Conservation (phyloP, 2,888 invertebrate species). For the Invenusta paracnida region DNA sequence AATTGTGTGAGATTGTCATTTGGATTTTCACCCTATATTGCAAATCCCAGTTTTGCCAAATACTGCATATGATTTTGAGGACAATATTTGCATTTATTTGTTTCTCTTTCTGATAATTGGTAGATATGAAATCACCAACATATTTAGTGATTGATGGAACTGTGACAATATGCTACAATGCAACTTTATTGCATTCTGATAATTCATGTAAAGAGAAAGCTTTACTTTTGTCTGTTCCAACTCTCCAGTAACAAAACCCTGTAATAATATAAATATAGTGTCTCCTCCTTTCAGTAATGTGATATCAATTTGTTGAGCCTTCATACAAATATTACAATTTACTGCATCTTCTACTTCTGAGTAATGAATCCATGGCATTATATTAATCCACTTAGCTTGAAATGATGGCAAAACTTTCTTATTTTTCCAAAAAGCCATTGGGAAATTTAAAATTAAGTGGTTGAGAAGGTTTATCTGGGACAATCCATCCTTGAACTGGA, state of each 20-base stretch:
- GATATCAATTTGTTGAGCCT: neutral
- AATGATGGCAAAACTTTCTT: slow-evolving; percentile 21
- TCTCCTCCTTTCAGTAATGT: slow-evolving; percentile 25
- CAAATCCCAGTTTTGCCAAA: slow-evolving; percentile 46
- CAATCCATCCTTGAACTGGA: neutral
- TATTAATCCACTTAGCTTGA: slow-evolving; percentile 30
- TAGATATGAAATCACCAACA: slow-evolving; percentile 26
- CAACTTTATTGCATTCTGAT: slow-evolving; percentile 45
- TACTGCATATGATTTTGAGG: slow-evolving; percentile 44
- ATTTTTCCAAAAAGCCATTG: neutral
- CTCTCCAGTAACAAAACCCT: slow-evolving; percentile 47
- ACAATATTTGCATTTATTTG: slow-evolving; percentile 40
- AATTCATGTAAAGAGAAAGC: slow-evolving; percentile 44
- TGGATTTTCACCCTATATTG: slow-evolving; percentile 45
- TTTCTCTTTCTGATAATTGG: slow-evolving; percentile 44
- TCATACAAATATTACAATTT: slow-evolving; percentile 42
- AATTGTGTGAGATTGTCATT: slow-evolving; percentile 46
- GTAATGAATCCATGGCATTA: slow-evolving; percentile 39
- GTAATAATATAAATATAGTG: slow-evolving; percentile 41
- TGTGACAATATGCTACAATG: slow-evolving; percentile 41
- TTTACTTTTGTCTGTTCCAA: slow-evolving; percentile 37
- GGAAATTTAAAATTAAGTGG: neutral
- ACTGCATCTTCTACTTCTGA: slow-evolving; percentile 32
- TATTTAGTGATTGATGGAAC: slow-evolving; percentile 1
- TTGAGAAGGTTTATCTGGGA: neutral